These are phyloP conservation scores for Thamnophis sirtalis DNA, from an alignment of 2,113 vertebrate genomes.

Conservation along the genomic window DNA sequence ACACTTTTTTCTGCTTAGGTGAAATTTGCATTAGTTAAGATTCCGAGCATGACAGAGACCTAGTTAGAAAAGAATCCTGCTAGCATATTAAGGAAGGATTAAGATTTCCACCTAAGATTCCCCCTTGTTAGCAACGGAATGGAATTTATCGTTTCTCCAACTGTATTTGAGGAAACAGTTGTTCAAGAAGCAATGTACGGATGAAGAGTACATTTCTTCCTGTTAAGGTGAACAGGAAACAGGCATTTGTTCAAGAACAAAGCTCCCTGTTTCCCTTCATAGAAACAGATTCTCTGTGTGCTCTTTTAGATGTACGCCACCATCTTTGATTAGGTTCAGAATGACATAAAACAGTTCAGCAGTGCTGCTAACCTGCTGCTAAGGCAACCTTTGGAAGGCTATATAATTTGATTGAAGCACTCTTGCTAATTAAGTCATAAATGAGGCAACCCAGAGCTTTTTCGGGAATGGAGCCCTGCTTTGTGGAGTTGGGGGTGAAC, in stretches of 20 bases:
- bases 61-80: neutral
- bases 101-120: neutral
- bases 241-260: neutral
- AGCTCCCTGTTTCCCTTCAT: neutral
- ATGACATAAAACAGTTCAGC: neutral
- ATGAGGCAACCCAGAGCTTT: neutral
- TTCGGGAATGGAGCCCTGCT: neutral
- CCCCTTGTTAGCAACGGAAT: constrained; percentile 34
- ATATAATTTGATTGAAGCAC: neutral
- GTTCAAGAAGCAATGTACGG: neutral
- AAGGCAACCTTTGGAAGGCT: neutral
- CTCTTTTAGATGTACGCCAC: neutral
- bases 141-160: constrained; percentile 35
- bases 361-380: neutral
- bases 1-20: constrained; percentile 18
- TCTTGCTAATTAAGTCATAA: neutral
- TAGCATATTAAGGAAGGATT: neutral
- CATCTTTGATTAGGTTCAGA: neutral
- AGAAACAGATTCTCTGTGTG: neutral
- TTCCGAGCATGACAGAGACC: constrained; percentile 11
- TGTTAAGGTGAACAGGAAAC: neutral
- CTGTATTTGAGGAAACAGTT: constrained; percentile 41
- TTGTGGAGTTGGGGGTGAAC: neutral
- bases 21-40: constrained; percentile 38
- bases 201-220: constrained; percentile 22